Conservation (phyloP, 1,140 invertebrate genomes). For the Caenorhabditis inopinata region DNA sequence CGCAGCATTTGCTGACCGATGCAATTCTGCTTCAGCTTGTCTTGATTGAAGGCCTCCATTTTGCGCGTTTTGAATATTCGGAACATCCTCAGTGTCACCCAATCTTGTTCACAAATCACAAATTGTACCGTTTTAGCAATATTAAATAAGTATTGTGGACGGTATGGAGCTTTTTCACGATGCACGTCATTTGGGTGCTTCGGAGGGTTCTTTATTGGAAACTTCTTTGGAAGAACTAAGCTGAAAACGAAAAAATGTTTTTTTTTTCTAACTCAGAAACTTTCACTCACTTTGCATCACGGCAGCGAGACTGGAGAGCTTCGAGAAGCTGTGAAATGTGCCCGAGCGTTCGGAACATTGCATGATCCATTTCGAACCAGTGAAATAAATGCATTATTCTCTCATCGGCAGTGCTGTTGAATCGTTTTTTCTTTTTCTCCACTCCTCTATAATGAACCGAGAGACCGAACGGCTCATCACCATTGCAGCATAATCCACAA, state of each 20-base stretch:
- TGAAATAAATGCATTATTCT: slow-evolving; percentile 34
- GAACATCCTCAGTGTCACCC: slow-evolving; percentile 39
- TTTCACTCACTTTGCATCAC: neutral
- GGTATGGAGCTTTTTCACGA: neutral
- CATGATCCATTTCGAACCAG: slow-evolving; percentile 36
- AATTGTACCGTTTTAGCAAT: neutral
- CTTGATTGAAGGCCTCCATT: slow-evolving; percentile 34
- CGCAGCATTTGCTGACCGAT: slow-evolving; percentile 38
- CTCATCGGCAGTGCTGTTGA: slow-evolving; percentile 26
- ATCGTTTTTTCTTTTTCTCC: slow-evolving; percentile 30
- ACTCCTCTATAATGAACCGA: slow-evolving; percentile 23
- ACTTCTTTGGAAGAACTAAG: neutral
- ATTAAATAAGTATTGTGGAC: neutral
- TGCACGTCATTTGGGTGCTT: neutral
- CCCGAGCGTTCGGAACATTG: neutral
- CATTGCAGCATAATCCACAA: neutral
- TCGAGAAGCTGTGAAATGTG: neutral
- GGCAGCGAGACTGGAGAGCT: neutral
- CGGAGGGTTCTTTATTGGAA: neutral
- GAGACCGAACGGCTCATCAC: slow-evolving; percentile 32
- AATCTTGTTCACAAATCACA: slow-evolving; percentile 43
- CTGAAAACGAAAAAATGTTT: neutral
- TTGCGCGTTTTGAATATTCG: neutral
- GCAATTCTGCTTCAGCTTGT: slow-evolving; percentile 36
- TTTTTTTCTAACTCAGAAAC: neutral